Conservation (phyloP, 2,888 invertebrate genomes). For the Lucinisca nassula region DNA sequence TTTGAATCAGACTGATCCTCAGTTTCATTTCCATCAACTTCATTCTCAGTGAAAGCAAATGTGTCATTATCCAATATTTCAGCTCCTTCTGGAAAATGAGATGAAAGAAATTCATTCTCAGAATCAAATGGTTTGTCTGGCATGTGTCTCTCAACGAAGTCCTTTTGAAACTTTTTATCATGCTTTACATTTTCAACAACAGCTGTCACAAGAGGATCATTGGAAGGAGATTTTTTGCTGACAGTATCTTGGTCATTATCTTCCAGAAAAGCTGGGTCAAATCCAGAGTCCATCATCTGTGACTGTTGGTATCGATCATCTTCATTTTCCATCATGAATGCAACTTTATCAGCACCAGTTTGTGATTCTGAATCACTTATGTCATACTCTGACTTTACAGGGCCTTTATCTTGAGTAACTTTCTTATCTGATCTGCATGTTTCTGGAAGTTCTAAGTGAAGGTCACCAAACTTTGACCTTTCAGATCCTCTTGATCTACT, state of each 20-base stretch:
- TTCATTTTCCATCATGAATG: conserved; percentile 40
- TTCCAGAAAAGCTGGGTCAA: conserved; percentile 41
- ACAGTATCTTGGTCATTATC: background rate
- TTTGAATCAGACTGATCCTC: background rate
- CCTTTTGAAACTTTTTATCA: conserved; percentile 65
- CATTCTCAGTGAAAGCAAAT: background rate
- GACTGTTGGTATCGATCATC: conserved; percentile 46
- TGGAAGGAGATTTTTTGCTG: background rate
- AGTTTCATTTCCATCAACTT: conserved; percentile 10
- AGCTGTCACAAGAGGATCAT: conserved; percentile 6
- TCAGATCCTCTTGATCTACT: background rate
- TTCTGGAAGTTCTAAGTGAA: background rate
- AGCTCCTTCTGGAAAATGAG: conserved; percentile 62
- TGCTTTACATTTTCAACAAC: conserved; percentile 58
- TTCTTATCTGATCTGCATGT: background rate
- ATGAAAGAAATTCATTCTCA: conserved; percentile 61
- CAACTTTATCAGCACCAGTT: conserved; percentile 38
- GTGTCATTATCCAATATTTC: conserved; percentile 58
- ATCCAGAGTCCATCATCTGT: conserved; percentile 45
- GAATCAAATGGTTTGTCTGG: conserved; percentile 60
- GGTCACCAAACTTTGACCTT: background rate
- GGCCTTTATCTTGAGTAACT: background rate
- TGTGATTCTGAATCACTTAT: conserved; percentile 24
- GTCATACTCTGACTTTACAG: conserved; percentile 24
- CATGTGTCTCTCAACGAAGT: conserved; percentile 69